A percentile compares a stretch with the other conserved stretches of the same genome.
Evolutionary conservation across 2,888 invertebrate species (phyloP).

Genomic region (Cetonia aurata): DNA sequence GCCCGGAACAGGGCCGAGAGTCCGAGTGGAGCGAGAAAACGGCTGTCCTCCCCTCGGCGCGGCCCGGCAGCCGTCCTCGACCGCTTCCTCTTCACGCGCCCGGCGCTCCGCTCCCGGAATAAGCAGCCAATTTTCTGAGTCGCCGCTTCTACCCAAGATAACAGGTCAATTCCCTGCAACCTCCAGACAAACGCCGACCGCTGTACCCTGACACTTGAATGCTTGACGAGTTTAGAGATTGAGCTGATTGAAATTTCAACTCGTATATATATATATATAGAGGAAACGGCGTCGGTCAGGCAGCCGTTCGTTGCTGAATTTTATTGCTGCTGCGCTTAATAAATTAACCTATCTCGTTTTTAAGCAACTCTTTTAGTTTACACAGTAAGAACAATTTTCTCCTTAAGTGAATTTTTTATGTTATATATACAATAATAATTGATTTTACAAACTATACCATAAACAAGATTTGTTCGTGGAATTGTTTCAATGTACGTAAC

Average conservation of each 20-base stretch:
- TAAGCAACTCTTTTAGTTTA: too few relatives aligned
- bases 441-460: too few relatives aligned
- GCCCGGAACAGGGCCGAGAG: slow-evolving; percentile 54
- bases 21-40: slow-evolving; percentile 53
- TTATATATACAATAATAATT: too few relatives aligned
- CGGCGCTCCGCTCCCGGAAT: slow-evolving; percentile 50
- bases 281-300: too few relatives aligned
- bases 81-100: slow-evolving; percentile 51
- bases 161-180: slow-evolving; percentile 57
- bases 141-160: slow-evolving; percentile 56
- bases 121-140: slow-evolving; percentile 61
- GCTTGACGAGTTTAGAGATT: slow-evolving; percentile 46
- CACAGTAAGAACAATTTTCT: too few relatives aligned
- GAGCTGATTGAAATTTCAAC: slow-evolving; percentile 47
- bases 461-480: too few relatives aligned
- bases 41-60: slow-evolving; percentile 54
- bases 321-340: too few relatives aligned
- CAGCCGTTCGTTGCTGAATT: too few relatives aligned
- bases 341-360: too few relatives aligned
- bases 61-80: slow-evolving; percentile 46
- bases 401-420: too few relatives aligned
- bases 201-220: slow-evolving; percentile 46
- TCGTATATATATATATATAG: slow-evolving; percentile 4
- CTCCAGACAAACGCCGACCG: slow-evolving; percentile 52
- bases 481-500: too few relatives aligned